Conservation (phyloP, 2,888 invertebrate species). For the Chloroclysta siterata region DNA sequence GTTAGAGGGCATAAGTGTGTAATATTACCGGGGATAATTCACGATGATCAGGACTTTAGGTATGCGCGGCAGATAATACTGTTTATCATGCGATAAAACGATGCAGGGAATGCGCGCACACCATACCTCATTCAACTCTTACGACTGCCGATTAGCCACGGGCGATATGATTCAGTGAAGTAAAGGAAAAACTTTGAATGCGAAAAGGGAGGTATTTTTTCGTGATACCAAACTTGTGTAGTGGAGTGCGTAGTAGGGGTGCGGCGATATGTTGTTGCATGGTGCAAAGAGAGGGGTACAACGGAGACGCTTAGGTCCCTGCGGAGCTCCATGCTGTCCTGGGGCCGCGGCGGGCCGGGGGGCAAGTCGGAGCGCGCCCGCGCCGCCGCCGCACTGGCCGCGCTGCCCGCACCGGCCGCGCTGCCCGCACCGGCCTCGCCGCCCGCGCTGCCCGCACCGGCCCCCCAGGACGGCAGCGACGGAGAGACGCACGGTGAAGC, state of each 20-base stretch:
- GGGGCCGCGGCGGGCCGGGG: constrained; percentile 65
- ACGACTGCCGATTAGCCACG: not conserved
- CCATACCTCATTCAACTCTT: not conserved
- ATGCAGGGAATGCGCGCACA: constrained; percentile 61
- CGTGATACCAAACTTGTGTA: constrained; percentile 54
- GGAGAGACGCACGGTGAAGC: constrained; percentile 56
- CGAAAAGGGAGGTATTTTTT: constrained; percentile 36
- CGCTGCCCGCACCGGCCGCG: constrained; percentile 40
- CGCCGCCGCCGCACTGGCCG: constrained; percentile 42
- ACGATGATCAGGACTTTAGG: no score
- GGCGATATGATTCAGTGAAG: constrained; percentile 4
- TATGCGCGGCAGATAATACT: constrained; percentile 64
- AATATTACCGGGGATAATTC: no score
- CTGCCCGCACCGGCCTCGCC: constrained; percentile 44
- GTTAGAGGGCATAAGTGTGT: no score
- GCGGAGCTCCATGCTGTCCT: constrained; percentile 81
- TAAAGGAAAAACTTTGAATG: constrained; percentile 1
- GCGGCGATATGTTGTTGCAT: constrained; percentile 82
- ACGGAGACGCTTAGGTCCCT: constrained; percentile 82
- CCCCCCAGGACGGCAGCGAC: constrained; percentile 60
- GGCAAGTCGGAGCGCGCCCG: constrained; percentile 59
- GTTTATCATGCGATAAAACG: constrained; percentile 75
- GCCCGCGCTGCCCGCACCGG: constrained; percentile 42
- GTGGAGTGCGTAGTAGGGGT: constrained; percentile 58
- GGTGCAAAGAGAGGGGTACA: constrained; percentile 74